Evolutionary conservation across 2,888 invertebrate species (phyloP).

Genomic region (Carabus problematicus): DNA sequence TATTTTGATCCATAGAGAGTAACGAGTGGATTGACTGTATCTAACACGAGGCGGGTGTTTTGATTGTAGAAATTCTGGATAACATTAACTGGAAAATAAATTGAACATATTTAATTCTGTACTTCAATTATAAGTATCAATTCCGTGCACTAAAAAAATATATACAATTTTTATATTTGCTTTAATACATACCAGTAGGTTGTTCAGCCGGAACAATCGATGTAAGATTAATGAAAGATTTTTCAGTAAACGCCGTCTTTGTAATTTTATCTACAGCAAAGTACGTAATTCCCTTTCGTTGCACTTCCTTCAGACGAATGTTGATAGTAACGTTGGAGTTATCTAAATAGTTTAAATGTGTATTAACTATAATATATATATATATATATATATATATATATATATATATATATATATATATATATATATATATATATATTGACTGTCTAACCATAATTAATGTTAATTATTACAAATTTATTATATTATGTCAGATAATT

Average conservation of each 20-base stretch:
- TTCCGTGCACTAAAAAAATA: no score
- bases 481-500: no score
- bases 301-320: conserved; percentile 64
- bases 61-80: conserved; percentile 75
- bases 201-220: conserved; percentile 65
- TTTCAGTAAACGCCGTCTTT: conserved; percentile 68
- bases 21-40: conserved; percentile 70
- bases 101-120: conserved; percentile 2
- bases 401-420: neutral
- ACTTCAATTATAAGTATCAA: neutral
- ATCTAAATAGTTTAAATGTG: no score
- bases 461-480: neutral
- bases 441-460: no score
- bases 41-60: conserved; percentile 70
- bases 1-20: conserved; percentile 1
- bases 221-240: conserved; percentile 66
- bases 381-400: no score
- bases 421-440: neutral
- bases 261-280: conserved; percentile 68
- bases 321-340: conserved; percentile 61
- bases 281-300: conserved; percentile 69
- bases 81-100: conserved; percentile 65
- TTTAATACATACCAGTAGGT: conserved; percentile 60
- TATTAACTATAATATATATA: no score
- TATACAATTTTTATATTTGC: no score